Base-by-base conservation (phyloP, 2,113 vertebrate genomes). In the Hoplias malabaricus region DNA sequence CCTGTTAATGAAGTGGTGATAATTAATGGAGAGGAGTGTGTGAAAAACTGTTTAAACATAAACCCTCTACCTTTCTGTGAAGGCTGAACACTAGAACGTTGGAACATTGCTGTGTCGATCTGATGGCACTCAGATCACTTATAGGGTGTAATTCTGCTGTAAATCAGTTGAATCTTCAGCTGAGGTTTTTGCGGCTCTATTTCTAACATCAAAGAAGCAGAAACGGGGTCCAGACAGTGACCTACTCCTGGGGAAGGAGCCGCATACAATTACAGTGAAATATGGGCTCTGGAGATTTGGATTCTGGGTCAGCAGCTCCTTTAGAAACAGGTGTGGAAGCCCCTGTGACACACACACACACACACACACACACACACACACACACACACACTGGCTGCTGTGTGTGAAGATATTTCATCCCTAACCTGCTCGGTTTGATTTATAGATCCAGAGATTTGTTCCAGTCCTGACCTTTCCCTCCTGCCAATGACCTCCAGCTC, bases 211-310 rank as follows among this genome's bases (percentile, higher is more conserved):
- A 33, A 42, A 48, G 65, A 27, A 31, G 54, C 25, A 19, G 43
- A 56, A 11, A n/a, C n/a, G 70, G n/a, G 70, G 19, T 23, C 23
- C 31, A 61, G 70, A 27, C 48, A 38, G 13, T 42, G 23, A 25
- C 70, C 70, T 42, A 42, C 65, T 69, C 75, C 21, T 69, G 53
- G 75, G 75, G 43, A 61, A 31, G 38, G 29, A 27, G 63, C 25
- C 7, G 53, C 25, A 31, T 21, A 77, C 48, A 50, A 65, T 69
- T 77, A 77, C 43, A 57, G 25, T 16, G 53, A 77, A 46, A 77
- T 59, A 34, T 46, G 29, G 38, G 29, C 53, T 23, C 75, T n/a
- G n/a, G 65, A 48, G 75, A 61, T 61, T 59, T 59, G 16, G n/a
- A 69, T 69, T 59, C 54, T 61, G 54, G 66, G 65, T 53, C 75